These are phyloP conservation scores for Styela plicata DNA, from an alignment of 23 tunicate species.

Conservation along the genomic window DNA sequence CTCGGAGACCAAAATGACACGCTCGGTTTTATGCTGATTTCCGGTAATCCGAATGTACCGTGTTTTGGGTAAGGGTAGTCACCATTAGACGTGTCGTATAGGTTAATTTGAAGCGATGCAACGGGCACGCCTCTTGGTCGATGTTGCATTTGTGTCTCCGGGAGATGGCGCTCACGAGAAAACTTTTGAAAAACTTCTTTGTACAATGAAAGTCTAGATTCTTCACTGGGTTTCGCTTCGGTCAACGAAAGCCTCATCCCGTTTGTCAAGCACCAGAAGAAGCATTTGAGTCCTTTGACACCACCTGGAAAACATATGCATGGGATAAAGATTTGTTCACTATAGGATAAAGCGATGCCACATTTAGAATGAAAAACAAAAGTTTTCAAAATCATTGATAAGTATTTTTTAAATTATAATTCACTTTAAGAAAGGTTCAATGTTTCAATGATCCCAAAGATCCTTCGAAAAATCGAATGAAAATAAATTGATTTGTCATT, in stretches of 20 bases:
- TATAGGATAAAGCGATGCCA: too few species aligned
- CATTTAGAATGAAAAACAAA: too few species aligned
- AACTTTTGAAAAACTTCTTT: slow-evolving; percentile 18
- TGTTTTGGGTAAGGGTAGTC: not conserved
- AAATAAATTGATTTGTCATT: too few species aligned
- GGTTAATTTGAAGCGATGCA: slow-evolving; percentile 4
- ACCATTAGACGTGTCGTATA: not conserved
- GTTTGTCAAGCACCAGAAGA: slow-evolving; percentile 29
- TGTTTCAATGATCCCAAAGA: too few species aligned
- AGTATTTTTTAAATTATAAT: too few species aligned
- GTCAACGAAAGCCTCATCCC: slow-evolving; percentile 15
- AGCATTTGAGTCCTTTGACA: not conserved
- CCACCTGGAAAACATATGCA: slow-evolving; percentile 34
- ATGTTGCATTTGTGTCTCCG: not conserved
- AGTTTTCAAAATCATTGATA: too few species aligned
- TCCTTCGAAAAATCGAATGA: too few species aligned
- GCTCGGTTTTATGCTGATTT: not conserved
- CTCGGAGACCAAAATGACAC: not conserved
- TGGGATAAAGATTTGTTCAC: too few species aligned
- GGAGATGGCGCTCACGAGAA: slow-evolving; percentile 3
- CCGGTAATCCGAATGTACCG: not conserved
- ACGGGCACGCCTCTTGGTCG: slow-evolving; percentile 16
- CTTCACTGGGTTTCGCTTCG: slow-evolving; percentile 20
- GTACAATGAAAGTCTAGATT: not conserved
- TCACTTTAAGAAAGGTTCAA: too few species aligned